These are phyloP conservation scores for Apus apus DNA, from an alignment of 2,113 vertebrate genomes.

Conservation along the genomic window DNA sequence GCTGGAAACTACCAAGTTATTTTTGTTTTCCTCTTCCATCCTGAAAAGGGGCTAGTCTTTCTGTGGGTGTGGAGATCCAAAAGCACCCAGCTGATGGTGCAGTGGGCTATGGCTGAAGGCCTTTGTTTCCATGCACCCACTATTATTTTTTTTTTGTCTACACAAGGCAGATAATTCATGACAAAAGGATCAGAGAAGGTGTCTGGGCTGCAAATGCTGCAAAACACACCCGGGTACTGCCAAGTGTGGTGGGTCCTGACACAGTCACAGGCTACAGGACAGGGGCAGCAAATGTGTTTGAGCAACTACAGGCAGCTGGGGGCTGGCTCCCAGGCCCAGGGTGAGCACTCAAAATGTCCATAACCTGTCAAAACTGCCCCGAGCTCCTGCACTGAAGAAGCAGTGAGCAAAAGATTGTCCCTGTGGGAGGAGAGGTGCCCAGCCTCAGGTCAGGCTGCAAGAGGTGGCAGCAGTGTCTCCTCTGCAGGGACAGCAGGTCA, in stretches of 20 bases:
- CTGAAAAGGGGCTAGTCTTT: neutral
- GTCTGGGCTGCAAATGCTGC: neutral
- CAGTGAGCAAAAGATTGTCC: no score
- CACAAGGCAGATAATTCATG: neutral
- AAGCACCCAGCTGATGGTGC: neutral
- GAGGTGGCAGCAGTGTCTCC: no score
- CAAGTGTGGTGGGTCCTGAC: neutral
- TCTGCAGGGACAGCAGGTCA: no score
- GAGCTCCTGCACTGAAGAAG: no score
- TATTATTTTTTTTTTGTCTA: neutral
- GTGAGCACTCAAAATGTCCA: neutral
- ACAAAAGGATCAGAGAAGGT: neutral
- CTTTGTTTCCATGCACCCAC: no score
- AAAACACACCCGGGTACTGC: neutral
- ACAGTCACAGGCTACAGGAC: neutral
- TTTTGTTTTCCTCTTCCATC: slow-evolving; percentile 57
- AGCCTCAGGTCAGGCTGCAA: no score
- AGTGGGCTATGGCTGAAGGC: no score
- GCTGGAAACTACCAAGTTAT: slow-evolving; percentile 1
- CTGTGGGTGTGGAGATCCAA: neutral
- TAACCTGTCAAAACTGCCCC: neutral
- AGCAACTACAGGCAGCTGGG: neutral
- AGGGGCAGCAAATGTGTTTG: neutral
- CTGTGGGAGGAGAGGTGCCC: no score
- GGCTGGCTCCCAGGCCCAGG: no score